These are phyloP conservation scores for Puntigrus tetrazona DNA, from an alignment of 2,113 vertebrate species.

Conservation along the genomic window DNA sequence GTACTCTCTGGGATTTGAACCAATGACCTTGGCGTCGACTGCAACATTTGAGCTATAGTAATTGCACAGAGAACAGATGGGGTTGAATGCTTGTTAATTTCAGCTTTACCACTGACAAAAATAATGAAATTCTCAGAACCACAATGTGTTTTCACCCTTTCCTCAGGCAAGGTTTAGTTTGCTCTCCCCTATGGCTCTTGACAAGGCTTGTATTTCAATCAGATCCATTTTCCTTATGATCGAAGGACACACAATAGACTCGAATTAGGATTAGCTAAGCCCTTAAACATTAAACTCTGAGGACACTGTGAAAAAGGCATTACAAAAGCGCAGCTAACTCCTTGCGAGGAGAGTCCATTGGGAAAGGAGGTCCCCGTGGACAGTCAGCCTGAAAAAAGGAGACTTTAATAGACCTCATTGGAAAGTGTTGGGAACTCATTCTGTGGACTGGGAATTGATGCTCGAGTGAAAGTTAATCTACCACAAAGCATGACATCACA, in stretches of 20 bases:
- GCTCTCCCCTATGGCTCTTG: neutral
- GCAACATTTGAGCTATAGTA: neutral
- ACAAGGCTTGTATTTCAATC: slow-evolving; percentile 5
- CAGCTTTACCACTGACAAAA: neutral
- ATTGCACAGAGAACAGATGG: neutral
- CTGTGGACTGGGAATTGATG: neutral
- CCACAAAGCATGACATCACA: neutral
- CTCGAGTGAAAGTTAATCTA: neutral
- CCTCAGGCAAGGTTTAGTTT: slow-evolving; percentile 15
- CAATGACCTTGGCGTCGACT: neutral
- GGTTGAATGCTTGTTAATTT: neutral
- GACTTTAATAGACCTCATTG: neutral
- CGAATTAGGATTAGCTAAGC: neutral
- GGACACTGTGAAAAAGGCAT: neutral
- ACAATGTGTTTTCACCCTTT: slow-evolving; percentile 19
- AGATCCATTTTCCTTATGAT: neutral
- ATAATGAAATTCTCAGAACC: neutral
- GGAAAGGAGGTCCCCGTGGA: neutral
- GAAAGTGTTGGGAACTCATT: slow-evolving; percentile 5
- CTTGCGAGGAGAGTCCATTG: neutral
- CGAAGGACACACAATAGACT: neutral
- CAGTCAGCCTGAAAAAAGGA: neutral
- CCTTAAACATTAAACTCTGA: neutral
- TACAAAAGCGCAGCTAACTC: neutral
- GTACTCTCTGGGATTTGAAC: neutral